Conservation (phyloP, 2,797 vertebrate genomes). For the Cuniculus paca region DNA sequence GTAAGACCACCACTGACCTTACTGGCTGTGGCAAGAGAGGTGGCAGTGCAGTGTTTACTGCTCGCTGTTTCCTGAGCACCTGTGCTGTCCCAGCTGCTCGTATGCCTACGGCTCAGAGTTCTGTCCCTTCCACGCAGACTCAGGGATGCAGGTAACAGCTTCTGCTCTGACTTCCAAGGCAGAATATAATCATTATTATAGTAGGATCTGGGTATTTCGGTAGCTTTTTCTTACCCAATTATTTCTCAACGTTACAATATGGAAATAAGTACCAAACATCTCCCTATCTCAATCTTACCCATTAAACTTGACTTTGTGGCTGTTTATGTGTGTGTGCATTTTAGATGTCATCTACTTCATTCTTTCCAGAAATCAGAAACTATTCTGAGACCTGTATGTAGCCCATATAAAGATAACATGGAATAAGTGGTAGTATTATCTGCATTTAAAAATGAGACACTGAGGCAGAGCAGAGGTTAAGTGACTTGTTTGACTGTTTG, state of each 20-base stretch:
- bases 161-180: neutral
- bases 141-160: neutral
- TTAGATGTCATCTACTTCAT: neutral
- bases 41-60: no score
- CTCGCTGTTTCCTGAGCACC: neutral
- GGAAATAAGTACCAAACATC: neutral
- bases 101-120: neutral
- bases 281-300: neutral
- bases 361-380: neutral
- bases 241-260: slow-evolving; percentile 58
- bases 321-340: neutral
- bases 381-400: neutral
- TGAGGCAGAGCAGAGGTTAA: neutral
- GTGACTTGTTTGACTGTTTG: neutral
- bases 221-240: neutral
- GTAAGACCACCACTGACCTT: neutral
- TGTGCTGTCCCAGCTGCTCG: neutral
- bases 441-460: neutral
- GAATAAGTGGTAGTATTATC: neutral
- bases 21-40: neutral
- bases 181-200: neutral
- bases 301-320: neutral
- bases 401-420: neutral
- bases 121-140: fast-evolving
- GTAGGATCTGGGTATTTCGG: neutral